Conservation (phyloP, 2,797 vertebrate genomes). For the Pseudochirops corinnae region DNA sequence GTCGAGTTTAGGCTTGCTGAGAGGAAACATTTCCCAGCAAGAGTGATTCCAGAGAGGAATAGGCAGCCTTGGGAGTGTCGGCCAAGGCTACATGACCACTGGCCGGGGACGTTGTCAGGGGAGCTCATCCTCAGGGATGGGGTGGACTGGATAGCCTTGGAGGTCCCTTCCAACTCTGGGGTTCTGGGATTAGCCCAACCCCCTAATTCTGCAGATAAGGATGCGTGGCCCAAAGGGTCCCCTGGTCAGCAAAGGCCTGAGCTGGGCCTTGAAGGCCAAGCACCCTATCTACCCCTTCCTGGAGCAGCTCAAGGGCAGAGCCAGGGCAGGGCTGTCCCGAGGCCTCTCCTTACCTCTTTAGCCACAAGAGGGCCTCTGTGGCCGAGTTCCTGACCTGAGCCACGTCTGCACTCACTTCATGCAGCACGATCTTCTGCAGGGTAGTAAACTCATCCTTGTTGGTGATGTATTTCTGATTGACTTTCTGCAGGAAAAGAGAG, state of each 20-base stretch:
- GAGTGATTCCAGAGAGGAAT: too few species aligned
- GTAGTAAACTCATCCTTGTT: conserved; percentile 92
- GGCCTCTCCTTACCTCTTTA: conserved; percentile 88
- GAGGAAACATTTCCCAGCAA: too few species aligned
- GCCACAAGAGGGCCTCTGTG: conserved; percentile 97
- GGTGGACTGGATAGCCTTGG: neutral
- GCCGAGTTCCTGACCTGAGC: conserved; percentile 95
- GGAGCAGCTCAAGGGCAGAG: rapidly evolving
- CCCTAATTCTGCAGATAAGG: neutral
- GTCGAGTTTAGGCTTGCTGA: too few species aligned
- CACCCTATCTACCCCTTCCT: too few species aligned
- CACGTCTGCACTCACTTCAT: conserved; percentile 90
- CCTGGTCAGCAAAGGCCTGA: neutral
- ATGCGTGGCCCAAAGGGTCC: neutral
- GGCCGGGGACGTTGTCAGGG: too few species aligned
- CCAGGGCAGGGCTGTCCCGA: too few species aligned
- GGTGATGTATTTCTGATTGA: conserved; percentile 96
- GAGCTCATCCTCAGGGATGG: neutral
- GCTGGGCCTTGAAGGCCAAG: too few species aligned
- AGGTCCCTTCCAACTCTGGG: neutral
- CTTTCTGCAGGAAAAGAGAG: conserved; percentile 88
- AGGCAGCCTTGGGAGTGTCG: too few species aligned
- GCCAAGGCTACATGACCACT: too few species aligned
- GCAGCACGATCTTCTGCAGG: conserved; percentile 96
- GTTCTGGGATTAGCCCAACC: neutral